Conservation (phyloP, 2,888 invertebrate genomes). For the Agapetus fuscipes region DNA sequence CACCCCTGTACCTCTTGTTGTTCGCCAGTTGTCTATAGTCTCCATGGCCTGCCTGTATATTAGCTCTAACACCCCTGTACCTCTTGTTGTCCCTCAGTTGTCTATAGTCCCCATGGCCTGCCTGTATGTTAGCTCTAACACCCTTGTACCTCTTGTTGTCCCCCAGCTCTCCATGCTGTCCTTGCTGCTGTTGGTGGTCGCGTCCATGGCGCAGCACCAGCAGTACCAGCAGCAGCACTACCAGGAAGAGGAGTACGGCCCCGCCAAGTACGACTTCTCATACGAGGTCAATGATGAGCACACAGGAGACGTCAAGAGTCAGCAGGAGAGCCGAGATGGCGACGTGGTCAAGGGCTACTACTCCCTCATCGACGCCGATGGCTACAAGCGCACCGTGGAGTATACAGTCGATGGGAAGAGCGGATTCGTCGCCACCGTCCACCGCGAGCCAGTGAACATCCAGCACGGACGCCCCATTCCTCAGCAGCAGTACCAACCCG, state of each 20-base stretch:
- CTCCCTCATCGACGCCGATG: conserved; percentile 46
- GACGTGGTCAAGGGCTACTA: conserved; percentile 49
- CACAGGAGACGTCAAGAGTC: conserved; percentile 50
- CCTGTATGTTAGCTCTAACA: too few species aligned
- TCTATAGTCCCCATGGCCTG: too few species aligned
- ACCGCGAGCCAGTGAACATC: conserved; percentile 39
- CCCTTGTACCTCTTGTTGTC: too few species aligned
- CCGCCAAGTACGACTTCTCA: conserved; percentile 48
- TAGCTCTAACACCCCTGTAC: too few species aligned
- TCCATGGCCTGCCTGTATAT: too few species aligned
- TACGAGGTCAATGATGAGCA: conserved; percentile 49
- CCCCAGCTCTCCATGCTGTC: too few species aligned
- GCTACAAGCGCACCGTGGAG: conserved; percentile 46
- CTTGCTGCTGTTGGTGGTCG: too few species aligned
- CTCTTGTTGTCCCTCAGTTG: too few species aligned
- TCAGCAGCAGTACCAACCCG: background rate
- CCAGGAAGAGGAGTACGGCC: conserved; percentile 25
- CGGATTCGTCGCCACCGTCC: conserved; percentile 49
- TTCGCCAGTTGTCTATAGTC: too few species aligned
- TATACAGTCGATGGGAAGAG: conserved; percentile 42
- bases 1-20: too few species aligned
- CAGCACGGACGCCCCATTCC: background rate
- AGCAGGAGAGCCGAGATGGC: conserved; percentile 46
- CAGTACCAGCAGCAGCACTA: conserved; percentile 6
- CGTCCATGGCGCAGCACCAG: too few species aligned